Percentiles rank a stretch among this genome's conserved stretches.
Conservation (phyloP, 2,797 vertebrate species). For the Halcyon leucocephala region DNA sequence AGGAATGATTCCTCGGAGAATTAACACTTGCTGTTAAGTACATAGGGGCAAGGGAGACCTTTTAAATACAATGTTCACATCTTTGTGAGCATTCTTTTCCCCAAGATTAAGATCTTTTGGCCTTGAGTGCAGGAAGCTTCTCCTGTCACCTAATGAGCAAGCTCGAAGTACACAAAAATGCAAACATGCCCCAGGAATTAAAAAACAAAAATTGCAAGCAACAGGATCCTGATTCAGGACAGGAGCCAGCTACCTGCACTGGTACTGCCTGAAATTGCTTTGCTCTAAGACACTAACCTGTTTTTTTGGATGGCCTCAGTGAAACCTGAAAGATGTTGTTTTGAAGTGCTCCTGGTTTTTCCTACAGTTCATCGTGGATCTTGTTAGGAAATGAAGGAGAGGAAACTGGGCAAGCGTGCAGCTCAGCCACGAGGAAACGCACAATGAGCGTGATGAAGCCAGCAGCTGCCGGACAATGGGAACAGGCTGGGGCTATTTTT, state of each 20-base stretch:
- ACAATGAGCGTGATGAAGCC: conserved; percentile 56
- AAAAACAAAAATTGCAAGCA: background rate
- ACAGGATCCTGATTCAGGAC: background rate
- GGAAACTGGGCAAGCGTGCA: conserved; percentile 64
- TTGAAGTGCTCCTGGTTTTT: conserved; percentile 42
- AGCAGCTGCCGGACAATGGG: conserved; percentile 77
- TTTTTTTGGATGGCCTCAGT: background rate
- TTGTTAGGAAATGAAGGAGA: conserved; percentile 72
- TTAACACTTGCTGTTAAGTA: background rate
- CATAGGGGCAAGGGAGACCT: background rate
- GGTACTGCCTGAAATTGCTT: background rate
- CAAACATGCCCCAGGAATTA: background rate
- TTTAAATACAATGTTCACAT: background rate
- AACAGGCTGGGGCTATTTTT: conserved; percentile 73
- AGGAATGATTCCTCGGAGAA: background rate
- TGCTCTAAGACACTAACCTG: background rate
- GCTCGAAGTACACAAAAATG: background rate
- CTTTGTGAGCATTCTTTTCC: background rate
- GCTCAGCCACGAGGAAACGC: conserved; percentile 69
- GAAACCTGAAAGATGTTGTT: conserved; percentile 22
- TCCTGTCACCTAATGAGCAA: background rate
- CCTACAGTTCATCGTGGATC: conserved; percentile 52
- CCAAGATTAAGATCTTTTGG: background rate
- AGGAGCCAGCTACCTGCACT: background rate
- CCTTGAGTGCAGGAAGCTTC: conserved; percentile 10